Evolutionary conservation across 2,113 vertebrate genomes (phyloP).

Genomic region (Scomber scombrus): DNA sequence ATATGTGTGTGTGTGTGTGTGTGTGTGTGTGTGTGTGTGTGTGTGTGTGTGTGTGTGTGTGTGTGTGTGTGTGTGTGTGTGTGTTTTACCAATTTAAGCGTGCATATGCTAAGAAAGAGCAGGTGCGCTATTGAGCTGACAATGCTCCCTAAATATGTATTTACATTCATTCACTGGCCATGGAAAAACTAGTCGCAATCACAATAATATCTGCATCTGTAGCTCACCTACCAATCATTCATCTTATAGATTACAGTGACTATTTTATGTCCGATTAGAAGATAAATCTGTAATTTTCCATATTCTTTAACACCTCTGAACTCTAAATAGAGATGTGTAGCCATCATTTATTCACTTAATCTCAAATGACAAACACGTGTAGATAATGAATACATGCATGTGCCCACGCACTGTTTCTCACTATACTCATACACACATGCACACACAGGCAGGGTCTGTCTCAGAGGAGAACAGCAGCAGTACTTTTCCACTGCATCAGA

Average conservation of each 20-base stretch:
- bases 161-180: conserved; percentile 7
- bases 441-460: conserved; percentile 35
- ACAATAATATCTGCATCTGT: background rate
- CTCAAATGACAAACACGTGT: background rate
- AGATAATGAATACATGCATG: conserved; percentile 5
- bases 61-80: conserved; percentile 18
- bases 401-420: conserved; percentile 1
- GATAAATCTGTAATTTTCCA: background rate
- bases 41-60: background rate
- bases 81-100: background rate
- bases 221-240: conserved; percentile 10
- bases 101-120: conserved; percentile 16
- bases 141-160: conserved; percentile 25
- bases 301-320: conserved; percentile 13
- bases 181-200: conserved; percentile 1
- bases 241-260: conserved; percentile 3
- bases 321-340: conserved; percentile 16
- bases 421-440: conserved; percentile 4
- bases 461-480: conserved; percentile 55
- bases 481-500: conserved; percentile 77
- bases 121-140: conserved; percentile 33
- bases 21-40: conserved; percentile 20
- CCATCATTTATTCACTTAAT: background rate
- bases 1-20: background rate
- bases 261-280: conserved; percentile 14